Evolutionary conservation across 2,797 vertebrate genomes (phyloP).

Genomic region (Xenentodon cancila): DNA sequence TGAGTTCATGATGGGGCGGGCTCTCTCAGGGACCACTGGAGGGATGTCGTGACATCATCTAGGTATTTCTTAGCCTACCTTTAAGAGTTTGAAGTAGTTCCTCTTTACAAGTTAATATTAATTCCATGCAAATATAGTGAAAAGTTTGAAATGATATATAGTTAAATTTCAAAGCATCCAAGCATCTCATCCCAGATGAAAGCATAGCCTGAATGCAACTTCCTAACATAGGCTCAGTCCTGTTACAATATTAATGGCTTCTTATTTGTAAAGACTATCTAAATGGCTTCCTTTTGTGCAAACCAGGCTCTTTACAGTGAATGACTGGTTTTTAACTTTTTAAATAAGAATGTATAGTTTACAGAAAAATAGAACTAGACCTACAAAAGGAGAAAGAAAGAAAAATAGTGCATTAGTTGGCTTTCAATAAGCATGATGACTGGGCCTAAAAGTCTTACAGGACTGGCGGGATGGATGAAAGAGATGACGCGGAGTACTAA

Average conservation of each 20-base stretch:
- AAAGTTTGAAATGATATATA: conserved; percentile 18
- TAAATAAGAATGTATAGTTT: conserved; percentile 8
- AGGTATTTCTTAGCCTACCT: too few species aligned
- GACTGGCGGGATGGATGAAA: conserved; percentile 33
- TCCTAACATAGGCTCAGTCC: conserved; percentile 45
- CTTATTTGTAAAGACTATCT: conserved; percentile 68
- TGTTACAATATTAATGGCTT: conserved; percentile 73
- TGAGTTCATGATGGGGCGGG: neutral
- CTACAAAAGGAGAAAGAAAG: neutral
- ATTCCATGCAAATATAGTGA: conserved; percentile 13
- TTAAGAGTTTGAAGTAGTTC: neutral
- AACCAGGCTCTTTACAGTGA: conserved; percentile 56
- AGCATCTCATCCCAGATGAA: conserved; percentile 59
- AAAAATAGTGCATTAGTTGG: conserved; percentile 13
- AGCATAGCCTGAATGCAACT: conserved; percentile 60
- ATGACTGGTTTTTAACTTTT: conserved; percentile 22
- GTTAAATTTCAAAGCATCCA: conserved; percentile 41
- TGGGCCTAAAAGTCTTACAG: conserved; percentile 35
- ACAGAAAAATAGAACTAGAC: conserved; percentile 12
- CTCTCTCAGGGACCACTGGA: too few species aligned
- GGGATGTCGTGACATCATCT: too few species aligned
- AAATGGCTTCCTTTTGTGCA: conserved; percentile 50
- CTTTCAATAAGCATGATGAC: conserved; percentile 29
- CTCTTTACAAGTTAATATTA: conserved; percentile 3
- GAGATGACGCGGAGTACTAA: conserved; percentile 7